Evolutionary conservation across 2,888 invertebrate species (phyloP), one percentile per base, ranked within the genome.

Genomic region (Trissoscelio sp.): DNA sequence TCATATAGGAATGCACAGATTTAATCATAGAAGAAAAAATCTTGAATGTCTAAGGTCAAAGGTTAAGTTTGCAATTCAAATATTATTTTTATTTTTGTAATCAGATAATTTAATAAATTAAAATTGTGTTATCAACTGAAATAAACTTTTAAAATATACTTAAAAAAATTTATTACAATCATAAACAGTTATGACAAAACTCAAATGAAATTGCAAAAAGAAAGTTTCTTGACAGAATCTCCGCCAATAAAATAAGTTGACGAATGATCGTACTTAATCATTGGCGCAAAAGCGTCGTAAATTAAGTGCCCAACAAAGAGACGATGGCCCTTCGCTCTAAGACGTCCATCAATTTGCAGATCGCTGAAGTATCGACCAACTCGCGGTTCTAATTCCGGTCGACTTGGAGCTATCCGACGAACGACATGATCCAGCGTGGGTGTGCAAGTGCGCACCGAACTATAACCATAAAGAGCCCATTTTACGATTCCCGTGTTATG

Each of bases 321-420:
- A 2, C 28, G 60, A 60, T 28, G 24, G 20, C 7, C 14, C 55
- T 31, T 31, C 39, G 14, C 2, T 34, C 24, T 4, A 22, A 12
- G 64, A 46, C 39, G 46, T 24, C 53, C 1, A 20, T 44, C 51
- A 60, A 48, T 74, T 44, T 34, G 39, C 22, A 39, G 74, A 69
- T 58, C 60, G 34, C 73, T 46, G 73, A 20, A 28, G 57, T 53
- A 66, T 86, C 80, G 79, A 85, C 85, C 86, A 81, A 83, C 58
- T 74, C 77, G 72, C 62, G 55, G 82, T 83, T 88, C 88, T 88
- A 89, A 89, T 88, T 89, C 86, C 83, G 85, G 86, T 86, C 84
- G 87, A 82, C 88, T 88, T 87, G 87, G 87, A 86, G 82, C 48
- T 60, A 44, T n/a, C n/a, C 74, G 44, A 64, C 31, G 60, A 37